Evolutionary conservation across 2,113 vertebrate species (phyloP), one percentile per base, ranked within the genome.

Genomic region (Phalacrocorax brasilianus): DNA sequence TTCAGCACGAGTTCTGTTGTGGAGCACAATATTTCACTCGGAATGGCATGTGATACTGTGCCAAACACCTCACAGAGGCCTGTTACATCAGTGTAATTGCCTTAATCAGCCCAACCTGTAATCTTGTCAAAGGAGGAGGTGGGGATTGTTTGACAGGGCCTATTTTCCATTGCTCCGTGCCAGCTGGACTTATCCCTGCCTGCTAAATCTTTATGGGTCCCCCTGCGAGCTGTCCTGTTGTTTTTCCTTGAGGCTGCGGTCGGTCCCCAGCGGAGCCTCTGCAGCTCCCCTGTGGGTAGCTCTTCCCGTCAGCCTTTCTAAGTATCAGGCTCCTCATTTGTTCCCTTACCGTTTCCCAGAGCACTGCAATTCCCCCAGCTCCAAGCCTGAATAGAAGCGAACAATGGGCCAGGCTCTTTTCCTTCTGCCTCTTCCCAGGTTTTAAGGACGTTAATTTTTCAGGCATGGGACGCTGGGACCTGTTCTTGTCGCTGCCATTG

Each of bases 391-490:
- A n/a, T 4, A 44, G 52, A 32, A 50, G 20, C 0, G 1, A 72
- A 30, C 56, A 30, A 21, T 9, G 6, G 24, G 26, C 5, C 0
- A 1, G 81, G 2, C 2, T 8, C 24, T 66, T 45, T 42, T 33
- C 18, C 35, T 72, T 62, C 33, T 40, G 30, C 33, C 12, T 56
- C 35, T 73, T 62, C 66, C 49, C 23, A n/a, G 58, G 28, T 50
- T 38, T 50, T 30, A 14, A 3, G 12, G 71, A n/a, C 3, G 4
- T 4, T 8, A 28, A 2, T 27, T 62, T 61, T 77, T 38, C 40
- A 67, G 58, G 45, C 30, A 3, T 28, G 30, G 50, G 63, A 65
- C n/a, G 11, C 40, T 13, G 26, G 53, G 26, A 42, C 49, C 15
- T 14, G 7, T 50, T 62, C 7, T 5, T n/a, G 38, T 32, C 13